Conservation (phyloP, 1,140 invertebrate species). For the Drosophila suzukii region DNA sequence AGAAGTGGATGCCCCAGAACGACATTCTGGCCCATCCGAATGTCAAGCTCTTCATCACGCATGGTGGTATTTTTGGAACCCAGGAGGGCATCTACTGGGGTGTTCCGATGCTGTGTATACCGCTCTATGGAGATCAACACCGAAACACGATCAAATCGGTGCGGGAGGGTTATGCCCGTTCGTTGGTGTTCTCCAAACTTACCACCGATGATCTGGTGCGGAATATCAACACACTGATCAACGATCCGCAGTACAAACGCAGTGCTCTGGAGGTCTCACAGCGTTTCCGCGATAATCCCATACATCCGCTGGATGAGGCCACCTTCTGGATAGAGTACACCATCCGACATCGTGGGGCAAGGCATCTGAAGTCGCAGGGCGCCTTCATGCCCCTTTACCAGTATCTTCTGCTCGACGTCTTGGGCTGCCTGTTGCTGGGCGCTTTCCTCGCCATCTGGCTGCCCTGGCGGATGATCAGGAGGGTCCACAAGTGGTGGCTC, state of each 20-base stretch:
- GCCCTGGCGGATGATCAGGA: slow-evolving; percentile 62
- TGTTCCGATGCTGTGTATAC: slow-evolving; percentile 88
- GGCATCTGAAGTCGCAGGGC: slow-evolving; percentile 84
- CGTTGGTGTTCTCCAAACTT: slow-evolving; percentile 72
- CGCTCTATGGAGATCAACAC: slow-evolving; percentile 87
- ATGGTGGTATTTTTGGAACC: slow-evolving; percentile 88
- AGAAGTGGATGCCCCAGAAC: slow-evolving; percentile 89
- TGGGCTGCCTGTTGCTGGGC: slow-evolving; percentile 57
- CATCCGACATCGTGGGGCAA: slow-evolving; percentile 85
- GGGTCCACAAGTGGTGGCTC: slow-evolving; percentile 49
- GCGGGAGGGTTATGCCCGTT: slow-evolving; percentile 75
- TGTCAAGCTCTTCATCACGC: slow-evolving; percentile 87
- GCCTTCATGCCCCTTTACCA: slow-evolving; percentile 84
- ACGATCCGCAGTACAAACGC: slow-evolving; percentile 74
- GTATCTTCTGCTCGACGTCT: slow-evolving; percentile 85
- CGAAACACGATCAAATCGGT: slow-evolving; percentile 80
- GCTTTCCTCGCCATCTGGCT: slow-evolving; percentile 60
- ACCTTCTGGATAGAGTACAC: slow-evolving; percentile 87
- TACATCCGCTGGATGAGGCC: slow-evolving; percentile 85
- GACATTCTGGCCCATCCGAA: slow-evolving; percentile 85
- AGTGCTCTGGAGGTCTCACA: slow-evolving; percentile 78
- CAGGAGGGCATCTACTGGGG: slow-evolving; percentile 88
- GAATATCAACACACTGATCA: slow-evolving; percentile 69
- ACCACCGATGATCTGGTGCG: slow-evolving; percentile 64
- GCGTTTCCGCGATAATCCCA: slow-evolving; percentile 85